These are phyloP conservation scores for Nothobranchius kuhntae DNA, from an alignment of 2,113 vertebrate species.

Conservation along the genomic window DNA sequence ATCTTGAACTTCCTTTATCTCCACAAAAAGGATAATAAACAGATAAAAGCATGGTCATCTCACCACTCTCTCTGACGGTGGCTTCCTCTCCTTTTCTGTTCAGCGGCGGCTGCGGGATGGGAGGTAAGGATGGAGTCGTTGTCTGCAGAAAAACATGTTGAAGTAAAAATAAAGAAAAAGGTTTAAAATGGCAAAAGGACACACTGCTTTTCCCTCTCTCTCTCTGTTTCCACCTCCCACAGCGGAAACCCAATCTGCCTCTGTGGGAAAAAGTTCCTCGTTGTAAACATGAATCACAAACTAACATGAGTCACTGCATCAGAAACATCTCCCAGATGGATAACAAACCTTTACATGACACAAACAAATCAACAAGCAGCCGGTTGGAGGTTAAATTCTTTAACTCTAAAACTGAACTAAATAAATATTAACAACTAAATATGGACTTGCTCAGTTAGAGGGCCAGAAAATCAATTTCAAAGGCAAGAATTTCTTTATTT, in stretches of 20 bases:
- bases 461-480: too few relatives aligned
- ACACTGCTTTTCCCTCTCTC: background rate
- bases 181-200: constrained; percentile 14
- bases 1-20: too few relatives aligned
- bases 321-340: constrained; percentile 14
- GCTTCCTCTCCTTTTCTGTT: constrained; percentile 24
- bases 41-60: constrained; percentile 15
- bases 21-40: background rate
- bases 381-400: too few relatives aligned
- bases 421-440: too few relatives aligned
- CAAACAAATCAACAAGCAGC: constrained; percentile 13
- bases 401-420: too few relatives aligned
- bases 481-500: too few relatives aligned
- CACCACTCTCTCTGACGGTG: constrained; percentile 49
- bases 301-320: constrained; percentile 11
- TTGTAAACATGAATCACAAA: constrained; percentile 23
- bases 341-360: constrained; percentile 7
- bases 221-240: background rate
- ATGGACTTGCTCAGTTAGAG: too few relatives aligned
- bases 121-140: constrained; percentile 55
- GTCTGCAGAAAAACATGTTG: constrained; percentile 50
- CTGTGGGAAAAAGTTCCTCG: constrained; percentile 15
- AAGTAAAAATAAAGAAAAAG: constrained; percentile 6
- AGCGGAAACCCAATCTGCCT: background rate
- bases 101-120: constrained; percentile 75